Base-by-base conservation (phyloP, 2,113 vertebrate genomes). In the Rostratula benghalensis region DNA sequence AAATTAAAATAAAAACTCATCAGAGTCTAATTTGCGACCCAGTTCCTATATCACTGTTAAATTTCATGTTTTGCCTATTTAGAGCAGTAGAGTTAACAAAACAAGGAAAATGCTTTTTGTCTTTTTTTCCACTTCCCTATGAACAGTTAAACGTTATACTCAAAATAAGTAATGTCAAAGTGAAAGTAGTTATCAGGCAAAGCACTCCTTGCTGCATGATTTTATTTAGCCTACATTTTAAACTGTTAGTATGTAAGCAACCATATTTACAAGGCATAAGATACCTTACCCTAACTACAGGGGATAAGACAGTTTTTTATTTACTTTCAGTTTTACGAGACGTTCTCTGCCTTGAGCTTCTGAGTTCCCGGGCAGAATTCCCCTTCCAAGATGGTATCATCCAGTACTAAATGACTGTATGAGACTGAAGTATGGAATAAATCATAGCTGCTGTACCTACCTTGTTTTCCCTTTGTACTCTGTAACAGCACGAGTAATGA, bases 211-310 rank as follows among this genome's bases (percentile, higher is more conserved):
- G 43, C 35, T 59, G 37, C 24, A 20, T 67, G 23, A 25, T 85
- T 93, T 87, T 78, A 31, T 41, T 63, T 84, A 84, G 13, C 46
- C 28, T 77, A 4, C 0, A 0, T 74, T 73, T 94, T 78, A 77
- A 95, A 21, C 6, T 3, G 1, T 45, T 20, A 35, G 21, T 68
- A 27, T 0, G 0, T 50, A 39, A 85, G 21, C 24, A 77, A 21
- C 43, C 28, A 59, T 53, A 27, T 10, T 14, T 83, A 18, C 7
- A 81, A 54, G 53, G 53, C 16, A 15, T 54, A 54, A 54, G 53
- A 54, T 30, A 11, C 28, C 16, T 54, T 54, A 18, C 28, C 17
- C 30, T 30, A 30, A 6, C 43, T 63, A 7, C 18, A 60, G 90
- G 35, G 35, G 20, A 8, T 65, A 64, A 77, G 31, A 61, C 50